phyloP scores from a whole-genome alignment of 2,113 vertebrate genomes.

The Laticauda colubrina region DNA sequence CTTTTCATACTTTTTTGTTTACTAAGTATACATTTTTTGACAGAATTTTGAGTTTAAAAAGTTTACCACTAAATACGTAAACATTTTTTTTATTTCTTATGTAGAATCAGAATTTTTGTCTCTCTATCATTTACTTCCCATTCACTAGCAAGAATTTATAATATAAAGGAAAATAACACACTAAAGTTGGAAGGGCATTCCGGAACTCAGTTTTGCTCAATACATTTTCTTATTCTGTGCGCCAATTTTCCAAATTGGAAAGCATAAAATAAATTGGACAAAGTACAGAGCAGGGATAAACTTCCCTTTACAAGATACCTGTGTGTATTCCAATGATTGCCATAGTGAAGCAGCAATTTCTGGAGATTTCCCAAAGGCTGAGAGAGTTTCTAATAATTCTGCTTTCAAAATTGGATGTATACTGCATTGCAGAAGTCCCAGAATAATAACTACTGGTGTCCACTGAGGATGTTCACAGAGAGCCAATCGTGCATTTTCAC shows the following conservation, averaged over 20 bases:
- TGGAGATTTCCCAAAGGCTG: constrained; percentile 92
- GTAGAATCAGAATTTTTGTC: background rate
- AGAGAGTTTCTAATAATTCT: constrained; percentile 83
- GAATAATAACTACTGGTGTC: constrained; percentile 92
- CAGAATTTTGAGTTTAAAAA: background rate
- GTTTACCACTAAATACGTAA: background rate
- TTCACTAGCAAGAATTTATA: background rate
- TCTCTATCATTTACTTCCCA: background rate
- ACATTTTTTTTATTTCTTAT: background rate
- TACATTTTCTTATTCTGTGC: background rate
- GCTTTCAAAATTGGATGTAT: constrained; percentile 90
- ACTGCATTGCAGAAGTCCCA: constrained; percentile 94
- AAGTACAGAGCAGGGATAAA: background rate
- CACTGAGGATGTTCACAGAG: constrained; percentile 97
- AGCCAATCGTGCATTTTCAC: constrained; percentile 93
- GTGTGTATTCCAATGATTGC: constrained; percentile 96
- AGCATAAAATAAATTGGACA: background rate
- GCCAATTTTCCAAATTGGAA: background rate
- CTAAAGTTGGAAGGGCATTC: background rate
- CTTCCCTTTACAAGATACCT: constrained; percentile 70
- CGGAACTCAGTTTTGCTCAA: background rate
- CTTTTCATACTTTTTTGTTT: background rate
- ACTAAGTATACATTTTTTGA: background rate
- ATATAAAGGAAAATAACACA: background rate
- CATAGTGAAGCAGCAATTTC: constrained; percentile 95